Evolutionary conservation across 2,888 invertebrate genomes (phyloP), one percentile per base, ranked within the genome.

Genomic region (Spodoptera picta): DNA sequence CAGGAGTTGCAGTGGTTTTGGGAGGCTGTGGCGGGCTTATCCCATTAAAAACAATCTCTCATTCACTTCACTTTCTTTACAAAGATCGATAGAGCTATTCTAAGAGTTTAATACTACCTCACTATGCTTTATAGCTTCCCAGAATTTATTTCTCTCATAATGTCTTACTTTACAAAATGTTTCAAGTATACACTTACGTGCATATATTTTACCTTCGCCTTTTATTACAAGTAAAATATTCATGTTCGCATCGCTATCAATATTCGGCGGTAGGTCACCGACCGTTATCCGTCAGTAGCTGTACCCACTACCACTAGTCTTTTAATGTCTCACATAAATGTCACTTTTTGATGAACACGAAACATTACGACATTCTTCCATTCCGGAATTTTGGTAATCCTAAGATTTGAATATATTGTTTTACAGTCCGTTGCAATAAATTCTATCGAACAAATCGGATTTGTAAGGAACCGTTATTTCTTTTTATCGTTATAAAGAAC

Each of bases 241-340:
- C 72, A 70, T 69, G 69, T 80, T 77, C 66, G 65, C 72, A 58
- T 64, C 67, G 74, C 75, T 74, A 80, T 79, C 74, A 73, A 77
- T 76, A 72, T 80, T 81, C 81, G 77, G 68, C 59, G 65, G 53
- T 69, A 50, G 75, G 74, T 75, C 76, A 69, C 57, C 68, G 65
- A 83, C 83, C 82, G 85, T 85, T 82, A 80, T 73, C 56, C 73
- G 70, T 69, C 65, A 65, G 65, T 60, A 69, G 61, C 61, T 65
- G 23, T 51, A 45, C 19, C 51, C 73, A 47, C 51, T 75, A 79
- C 79, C 43, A 61, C 52, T 49, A 50, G 61, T 69, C 53, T 49
- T 52, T n/a, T 3, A 14, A 51, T 46, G 14, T 61, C 48, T 63
- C 65, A 56, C 47, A 45, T 42, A 19, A 43, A 36, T 31, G n/a